Evolutionary conservation across 2,888 invertebrate genomes (phyloP), one percentile per base, ranked within the genome.

Genomic region (Myathropa florea): DNA sequence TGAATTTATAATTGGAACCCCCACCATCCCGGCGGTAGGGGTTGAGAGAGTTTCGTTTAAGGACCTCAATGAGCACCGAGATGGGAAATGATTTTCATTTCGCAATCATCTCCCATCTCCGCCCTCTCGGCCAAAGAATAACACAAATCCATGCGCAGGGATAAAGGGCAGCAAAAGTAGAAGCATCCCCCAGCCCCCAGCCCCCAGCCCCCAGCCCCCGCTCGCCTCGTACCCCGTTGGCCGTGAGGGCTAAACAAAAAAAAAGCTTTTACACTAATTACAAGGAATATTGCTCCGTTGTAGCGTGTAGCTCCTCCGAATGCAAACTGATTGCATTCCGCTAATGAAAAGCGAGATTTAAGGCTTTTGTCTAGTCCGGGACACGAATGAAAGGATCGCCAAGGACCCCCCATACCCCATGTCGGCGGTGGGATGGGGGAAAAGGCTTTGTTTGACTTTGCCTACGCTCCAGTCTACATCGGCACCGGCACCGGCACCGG

Each of bases 201-300:
- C n/a, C n/a, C n/a, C n/a, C 10, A 24, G 0, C 2, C 23, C 55
- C 0, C 24, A 6, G 26, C 39, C 24, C 18, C 39, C 30, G n/a
- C n/a, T n/a, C n/a, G n/a, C n/a, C n/a, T n/a, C n/a, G n/a, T n/a
- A n/a, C n/a, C n/a, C n/a, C n/a, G n/a, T n/a, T n/a, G n/a, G n/a
- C n/a, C 28, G 39, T 64, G 18, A 64, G 12, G 14, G 12, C 64
- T 23, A 65, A 36, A 9, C 12, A 24, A 55, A 12, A 63, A 84
- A 79, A 80, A 80, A 65, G 60, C 84, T 84, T 80, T 84, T 76
- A 84, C 84, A 84, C 80, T 84, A 84, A 84, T 84, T 84, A 80
- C 84, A 84, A 65, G 75, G 46, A 71, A 55, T 76, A 76, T 76
- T 84, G 80, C 39, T n/a, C 4, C 14, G n/a, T 14, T 6, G 39